Percentiles rank a stretch among this genome's conserved stretches.
phyloP scores from a whole-genome alignment of 2,888 invertebrate genomes.

The Listrodromus nycthemerus region DNA sequence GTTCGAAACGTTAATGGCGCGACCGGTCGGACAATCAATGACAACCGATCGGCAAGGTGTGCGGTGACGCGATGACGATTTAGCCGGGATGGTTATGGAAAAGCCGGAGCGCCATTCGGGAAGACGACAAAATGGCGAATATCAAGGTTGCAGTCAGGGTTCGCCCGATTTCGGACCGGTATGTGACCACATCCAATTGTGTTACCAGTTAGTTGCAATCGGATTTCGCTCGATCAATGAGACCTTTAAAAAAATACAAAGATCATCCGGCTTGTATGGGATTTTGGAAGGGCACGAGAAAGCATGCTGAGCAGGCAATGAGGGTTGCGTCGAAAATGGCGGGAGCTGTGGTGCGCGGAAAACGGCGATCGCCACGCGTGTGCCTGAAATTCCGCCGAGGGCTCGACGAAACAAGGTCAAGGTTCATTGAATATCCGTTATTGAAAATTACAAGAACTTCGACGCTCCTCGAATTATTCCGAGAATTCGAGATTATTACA shows the following conservation, averaged over 20 bases:
- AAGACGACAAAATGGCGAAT: slow-evolving; percentile 85
- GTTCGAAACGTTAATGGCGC: background rate
- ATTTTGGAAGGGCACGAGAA: background rate
- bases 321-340: slow-evolving; percentile 33
- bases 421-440: slow-evolving; percentile 57
- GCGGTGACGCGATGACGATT: slow-evolving; percentile 40
- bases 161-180: slow-evolving; percentile 88
- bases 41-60: slow-evolving; percentile 26
- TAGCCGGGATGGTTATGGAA: slow-evolving; percentile 43
- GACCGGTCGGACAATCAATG: background rate
- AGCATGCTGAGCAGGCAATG: background rate
- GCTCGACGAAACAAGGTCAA: slow-evolving; percentile 57
- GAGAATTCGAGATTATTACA: slow-evolving; percentile 32
- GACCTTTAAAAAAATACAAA: background rate
- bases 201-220: background rate
- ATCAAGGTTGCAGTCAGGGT: slow-evolving; percentile 89
- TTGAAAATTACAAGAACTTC: slow-evolving; percentile 38
- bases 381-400: slow-evolving; percentile 34
- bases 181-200: slow-evolving; percentile 74
- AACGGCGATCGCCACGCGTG: slow-evolving; percentile 33
- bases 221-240: background rate
- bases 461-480: background rate
- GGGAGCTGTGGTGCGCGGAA: slow-evolving; percentile 12
- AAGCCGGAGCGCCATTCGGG: slow-evolving; percentile 31
- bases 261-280: background rate